A percentile compares a stretch with the other conserved stretches of the same genome.
phyloP scores from a whole-genome alignment of 2,888 invertebrate genomes.

The Mesorhabditis sp. region DNA sequence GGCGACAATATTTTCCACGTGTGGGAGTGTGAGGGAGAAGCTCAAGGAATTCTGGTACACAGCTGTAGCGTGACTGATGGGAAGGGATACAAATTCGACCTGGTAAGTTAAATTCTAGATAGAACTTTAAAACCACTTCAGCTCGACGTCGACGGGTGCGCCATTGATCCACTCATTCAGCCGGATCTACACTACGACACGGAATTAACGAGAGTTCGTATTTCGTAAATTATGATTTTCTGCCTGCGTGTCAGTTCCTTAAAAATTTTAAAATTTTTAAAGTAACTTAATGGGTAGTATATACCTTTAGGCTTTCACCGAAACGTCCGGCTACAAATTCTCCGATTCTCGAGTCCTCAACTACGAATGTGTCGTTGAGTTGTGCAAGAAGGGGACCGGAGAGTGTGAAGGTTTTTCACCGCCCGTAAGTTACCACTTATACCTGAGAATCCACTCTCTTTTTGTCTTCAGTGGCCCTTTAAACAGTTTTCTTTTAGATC shows the following conservation, averaged over 20 bases:
- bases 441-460: too few relatives aligned
- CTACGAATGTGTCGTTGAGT: conserved; percentile 52
- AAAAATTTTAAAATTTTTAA: conserved; percentile 7
- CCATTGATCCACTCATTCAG: conserved; percentile 53
- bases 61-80: conserved; percentile 54
- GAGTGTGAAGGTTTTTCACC: conserved; percentile 6
- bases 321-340: conserved; percentile 56
- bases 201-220: conserved; percentile 24
- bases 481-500: too few relatives aligned
- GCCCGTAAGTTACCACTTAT: not conserved
- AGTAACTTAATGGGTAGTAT: not conserved
- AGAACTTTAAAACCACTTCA: conserved; percentile 4
- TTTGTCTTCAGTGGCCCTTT: too few relatives aligned
- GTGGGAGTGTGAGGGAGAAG: conserved; percentile 50
- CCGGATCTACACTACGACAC: conserved; percentile 46
- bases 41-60: conserved; percentile 49
- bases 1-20: conserved; percentile 54
- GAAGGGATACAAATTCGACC: conserved; percentile 45
- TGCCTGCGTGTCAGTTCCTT: not conserved
- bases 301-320: conserved; percentile 37
- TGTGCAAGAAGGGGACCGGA: conserved; percentile 25
- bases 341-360: conserved; percentile 51
- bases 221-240: not conserved
- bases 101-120: conserved; percentile 19
- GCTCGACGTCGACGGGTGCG: conserved; percentile 54